Evolutionary conservation across 1,140 invertebrate genomes (phyloP), one percentile per base, ranked within the genome.

Genomic region (Diprion similis): DNA sequence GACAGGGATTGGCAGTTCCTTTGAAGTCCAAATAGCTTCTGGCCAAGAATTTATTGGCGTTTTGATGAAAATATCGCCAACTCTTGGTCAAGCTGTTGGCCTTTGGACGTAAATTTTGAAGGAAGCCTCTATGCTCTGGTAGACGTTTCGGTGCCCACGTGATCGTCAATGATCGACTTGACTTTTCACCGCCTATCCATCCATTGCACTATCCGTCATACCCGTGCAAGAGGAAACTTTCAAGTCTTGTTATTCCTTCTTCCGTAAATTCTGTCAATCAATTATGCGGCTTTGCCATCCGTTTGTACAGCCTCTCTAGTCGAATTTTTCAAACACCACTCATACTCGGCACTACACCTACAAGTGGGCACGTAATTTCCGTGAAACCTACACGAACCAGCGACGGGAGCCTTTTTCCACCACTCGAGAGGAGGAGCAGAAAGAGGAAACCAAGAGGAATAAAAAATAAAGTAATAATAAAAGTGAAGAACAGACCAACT

Each of bases 11-110:
- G 51, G 51, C 51, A 59, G 51, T 15, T 59, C 51, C 51, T 59
- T 59, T 59, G 51, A 59, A 59, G 9, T 8, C n/a, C 51, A 17
- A 59, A 59, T 4, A 7, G 8, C 51, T 59, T 59, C n/a, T 59
- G 51, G 51, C 9, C 51, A 59, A 59, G 51, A 59, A 59, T 59
- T 59, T 59, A 59, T 59, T 59, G 51, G 51, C 51, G 51, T 59
- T 59, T 59, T 59, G 51, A 59, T 59, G 51, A 59, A 59, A 59
- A 59, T 59, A 59, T 59, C 51, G 51, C 7, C 11, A 17, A 59
- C 6, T 59, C 6, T 9, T 4, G 51, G 51, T 59, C 51, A n/a
- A 59, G 51, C 51, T 59, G 51, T 59, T 59, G 51, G 51, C 51
- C 51, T 59, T 17, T 13, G 51, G 51, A 9, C n/a, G n/a, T 59